phyloP scores from a whole-genome alignment of 2,797 vertebrate genomes.

The Pangasius djambal region DNA sequence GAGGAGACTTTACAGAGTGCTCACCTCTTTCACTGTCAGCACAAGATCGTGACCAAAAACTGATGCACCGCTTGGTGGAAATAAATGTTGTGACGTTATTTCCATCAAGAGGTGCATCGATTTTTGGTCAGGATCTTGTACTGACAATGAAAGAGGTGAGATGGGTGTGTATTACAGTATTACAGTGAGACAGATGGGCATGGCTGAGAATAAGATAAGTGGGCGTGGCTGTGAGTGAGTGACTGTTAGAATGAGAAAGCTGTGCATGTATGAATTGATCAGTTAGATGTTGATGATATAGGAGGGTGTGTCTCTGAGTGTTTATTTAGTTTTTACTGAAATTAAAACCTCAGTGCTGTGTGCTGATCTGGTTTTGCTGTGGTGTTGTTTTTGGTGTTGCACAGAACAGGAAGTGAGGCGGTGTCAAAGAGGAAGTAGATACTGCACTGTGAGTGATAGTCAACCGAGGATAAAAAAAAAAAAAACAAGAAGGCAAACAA shows the following conservation, averaged over 20 bases:
- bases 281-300: neutral
- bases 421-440: constrained; percentile 71
- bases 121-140: too few species aligned
- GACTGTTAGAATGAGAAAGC: neutral
- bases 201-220: neutral
- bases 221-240: neutral
- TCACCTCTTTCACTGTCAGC: too few species aligned
- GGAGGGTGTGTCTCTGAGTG: neutral
- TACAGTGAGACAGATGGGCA: neutral
- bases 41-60: too few species aligned
- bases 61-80: too few species aligned
- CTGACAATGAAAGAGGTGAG: too few species aligned
- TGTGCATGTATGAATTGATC: neutral
- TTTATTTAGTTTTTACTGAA: neutral
- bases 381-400: constrained; percentile 29
- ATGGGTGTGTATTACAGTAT: neutral
- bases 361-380: neutral
- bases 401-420: constrained; percentile 66
- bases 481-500: constrained; percentile 28
- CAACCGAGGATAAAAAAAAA: constrained; percentile 25
- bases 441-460: constrained; percentile 46
- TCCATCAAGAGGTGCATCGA: too few species aligned
- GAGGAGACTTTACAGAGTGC: too few species aligned
- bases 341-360: neutral
- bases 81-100: too few species aligned